Conservation (phyloP, 2,888 invertebrate genomes). For the Nymphalis c-album region DNA sequence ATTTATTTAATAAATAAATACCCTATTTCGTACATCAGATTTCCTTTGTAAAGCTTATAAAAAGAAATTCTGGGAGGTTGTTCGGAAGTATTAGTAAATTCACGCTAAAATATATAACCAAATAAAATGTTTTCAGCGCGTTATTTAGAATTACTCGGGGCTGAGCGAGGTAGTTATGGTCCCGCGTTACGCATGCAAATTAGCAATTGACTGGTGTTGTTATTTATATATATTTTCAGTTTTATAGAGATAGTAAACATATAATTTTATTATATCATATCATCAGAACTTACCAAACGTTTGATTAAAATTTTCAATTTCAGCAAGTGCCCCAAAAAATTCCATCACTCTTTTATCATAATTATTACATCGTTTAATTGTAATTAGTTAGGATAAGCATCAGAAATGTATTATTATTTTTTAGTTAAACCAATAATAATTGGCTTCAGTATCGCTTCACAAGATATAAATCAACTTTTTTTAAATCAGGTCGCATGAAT, state of each 20-base stretch:
- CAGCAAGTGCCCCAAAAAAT: no score
- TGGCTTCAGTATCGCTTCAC: constrained; percentile 23
- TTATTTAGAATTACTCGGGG: constrained; percentile 60
- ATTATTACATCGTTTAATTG: no score
- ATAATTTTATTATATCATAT: no score
- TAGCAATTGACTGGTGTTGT: constrained; percentile 53
- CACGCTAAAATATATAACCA: constrained; percentile 49
- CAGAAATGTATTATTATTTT: not conserved
- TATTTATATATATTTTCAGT: constrained; percentile 54
- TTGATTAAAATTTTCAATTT: no score
- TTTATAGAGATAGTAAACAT: not conserved
- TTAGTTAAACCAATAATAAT: not conserved
- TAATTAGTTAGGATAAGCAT: no score
- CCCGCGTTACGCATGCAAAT: constrained; percentile 68
- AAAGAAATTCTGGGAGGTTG: constrained; percentile 24
- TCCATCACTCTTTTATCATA: no score
- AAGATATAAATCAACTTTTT: constrained; percentile 19
- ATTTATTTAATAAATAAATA: constrained; percentile 23
- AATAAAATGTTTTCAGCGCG: constrained; percentile 56
- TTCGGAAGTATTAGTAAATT: constrained; percentile 35
- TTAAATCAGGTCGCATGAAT: constrained; percentile 29
- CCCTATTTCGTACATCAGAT: constrained; percentile 20
- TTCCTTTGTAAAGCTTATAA: constrained; percentile 17
- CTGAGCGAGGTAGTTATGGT: constrained; percentile 56
- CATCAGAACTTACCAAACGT: no score